Percentiles rank a stretch among this genome's conserved stretches.
Evolutionary conservation across 2,888 invertebrate genomes (phyloP).

Genomic region (Syrphus vitripennis): DNA sequence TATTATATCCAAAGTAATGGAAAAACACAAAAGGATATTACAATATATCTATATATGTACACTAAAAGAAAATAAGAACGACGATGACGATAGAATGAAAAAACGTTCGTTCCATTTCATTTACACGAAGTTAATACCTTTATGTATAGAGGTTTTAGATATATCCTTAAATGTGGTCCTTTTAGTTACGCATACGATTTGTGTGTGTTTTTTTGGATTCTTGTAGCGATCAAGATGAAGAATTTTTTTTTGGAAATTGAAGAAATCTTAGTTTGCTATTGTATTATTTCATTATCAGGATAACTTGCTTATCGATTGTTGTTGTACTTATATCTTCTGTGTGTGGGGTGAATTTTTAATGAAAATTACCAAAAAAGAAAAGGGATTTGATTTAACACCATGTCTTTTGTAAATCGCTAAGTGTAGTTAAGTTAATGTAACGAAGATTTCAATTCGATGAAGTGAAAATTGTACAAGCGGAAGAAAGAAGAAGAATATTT

Average conservation of each 20-base stretch:
- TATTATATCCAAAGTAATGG: slow-evolving; percentile 57
- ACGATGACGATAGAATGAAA: slow-evolving; percentile 20
- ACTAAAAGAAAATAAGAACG: neutral
- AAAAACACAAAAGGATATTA: slow-evolving; percentile 62
- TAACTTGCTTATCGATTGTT: slow-evolving; percentile 26
- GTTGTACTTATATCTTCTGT: too few species aligned
- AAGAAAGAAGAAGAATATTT: neutral
- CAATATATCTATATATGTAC: neutral
- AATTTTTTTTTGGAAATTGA: slow-evolving; percentile 16
- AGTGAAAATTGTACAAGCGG: slow-evolving; percentile 51
- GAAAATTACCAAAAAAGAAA: slow-evolving; percentile 55
- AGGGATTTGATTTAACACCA: slow-evolving; percentile 69
- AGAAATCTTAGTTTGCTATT: neutral
- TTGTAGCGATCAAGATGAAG: neutral
- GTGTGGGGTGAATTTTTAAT: slow-evolving; percentile 72
- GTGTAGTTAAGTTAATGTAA: slow-evolving; percentile 57
- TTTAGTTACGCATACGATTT: slow-evolving; percentile 70
- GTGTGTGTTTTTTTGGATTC: neutral
- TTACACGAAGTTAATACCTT: slow-evolving; percentile 69
- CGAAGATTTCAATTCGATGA: slow-evolving; percentile 56
- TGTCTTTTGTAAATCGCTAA: slow-evolving; percentile 54
- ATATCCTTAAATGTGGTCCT: slow-evolving; percentile 65
- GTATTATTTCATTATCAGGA: slow-evolving; percentile 13
- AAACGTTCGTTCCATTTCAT: slow-evolving; percentile 70
- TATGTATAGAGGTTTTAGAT: neutral